Evolutionary conservation across 1,140 invertebrate species (phyloP).

Genomic region (Lepidurus apus): DNA sequence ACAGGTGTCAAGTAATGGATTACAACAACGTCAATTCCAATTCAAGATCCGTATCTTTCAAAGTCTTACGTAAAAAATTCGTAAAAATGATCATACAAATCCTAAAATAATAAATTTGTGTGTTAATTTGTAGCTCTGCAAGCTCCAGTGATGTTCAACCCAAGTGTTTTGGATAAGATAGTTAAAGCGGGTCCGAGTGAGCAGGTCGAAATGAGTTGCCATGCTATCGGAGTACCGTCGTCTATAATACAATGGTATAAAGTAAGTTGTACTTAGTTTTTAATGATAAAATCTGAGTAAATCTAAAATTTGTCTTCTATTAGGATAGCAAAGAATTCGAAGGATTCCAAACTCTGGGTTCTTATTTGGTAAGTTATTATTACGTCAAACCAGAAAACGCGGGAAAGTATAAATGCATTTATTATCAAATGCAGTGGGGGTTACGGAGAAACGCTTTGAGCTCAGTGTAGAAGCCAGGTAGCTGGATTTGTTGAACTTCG

Average conservation of each 20-base stretch:
- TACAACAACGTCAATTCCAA: background rate
- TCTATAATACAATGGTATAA: too few species aligned
- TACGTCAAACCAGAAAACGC: background rate
- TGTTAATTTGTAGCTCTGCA: background rate
- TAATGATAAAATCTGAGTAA: too few species aligned
- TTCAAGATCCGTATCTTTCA: background rate
- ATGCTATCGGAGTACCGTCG: too few species aligned
- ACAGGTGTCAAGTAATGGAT: too few species aligned
- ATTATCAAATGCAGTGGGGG: too few species aligned
- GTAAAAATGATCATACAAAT: background rate
- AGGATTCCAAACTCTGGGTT: background rate
- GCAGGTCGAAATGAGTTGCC: too few species aligned
- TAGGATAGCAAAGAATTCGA: slow-evolving; percentile 25
- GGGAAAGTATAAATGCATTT: background rate
- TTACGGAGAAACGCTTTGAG: too few species aligned
- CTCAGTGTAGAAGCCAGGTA: too few species aligned
- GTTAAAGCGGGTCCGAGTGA: too few species aligned
- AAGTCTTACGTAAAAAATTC: background rate
- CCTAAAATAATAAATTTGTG: background rate
- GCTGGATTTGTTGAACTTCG: too few species aligned
- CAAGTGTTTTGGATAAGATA: too few species aligned
- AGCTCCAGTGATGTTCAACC: background rate
- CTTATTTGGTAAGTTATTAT: slow-evolving; percentile 17
- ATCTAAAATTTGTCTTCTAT: background rate
- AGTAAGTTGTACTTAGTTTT: too few species aligned